These are phyloP conservation scores for Brassicogethes aeneus DNA, from an alignment of 2,888 invertebrate species.

Conservation along the genomic window DNA sequence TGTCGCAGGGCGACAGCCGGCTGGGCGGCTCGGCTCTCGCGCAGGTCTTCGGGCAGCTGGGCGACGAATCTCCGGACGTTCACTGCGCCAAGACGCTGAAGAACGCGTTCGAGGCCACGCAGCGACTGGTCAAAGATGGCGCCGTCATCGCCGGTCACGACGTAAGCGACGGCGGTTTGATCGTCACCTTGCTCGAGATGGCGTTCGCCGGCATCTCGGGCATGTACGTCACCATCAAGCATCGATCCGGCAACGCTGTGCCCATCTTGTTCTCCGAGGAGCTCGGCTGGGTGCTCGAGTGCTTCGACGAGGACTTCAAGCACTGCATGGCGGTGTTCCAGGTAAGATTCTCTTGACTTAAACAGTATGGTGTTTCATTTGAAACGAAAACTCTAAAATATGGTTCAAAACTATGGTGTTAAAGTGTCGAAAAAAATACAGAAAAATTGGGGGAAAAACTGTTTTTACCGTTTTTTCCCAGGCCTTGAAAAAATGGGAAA, in stretches of 20 bases:
- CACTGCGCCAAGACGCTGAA: constrained; percentile 58
- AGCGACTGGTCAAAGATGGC: constrained; percentile 66
- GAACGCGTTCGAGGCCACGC: constrained; percentile 74
- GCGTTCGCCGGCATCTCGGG: constrained; percentile 89
- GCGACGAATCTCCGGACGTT: constrained; percentile 67
- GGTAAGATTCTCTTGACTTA: too few relatives aligned
- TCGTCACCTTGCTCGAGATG: constrained; percentile 90
- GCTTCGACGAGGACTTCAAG: constrained; percentile 46
- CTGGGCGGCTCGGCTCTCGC: constrained; percentile 90
- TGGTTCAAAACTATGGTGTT: too few relatives aligned
- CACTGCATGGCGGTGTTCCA: constrained; percentile 55
- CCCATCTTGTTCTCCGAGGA: constrained; percentile 78
- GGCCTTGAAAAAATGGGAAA: too few relatives aligned
- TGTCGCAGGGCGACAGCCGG: constrained; percentile 63
- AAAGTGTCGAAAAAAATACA: too few relatives aligned
- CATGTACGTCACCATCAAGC: constrained; percentile 53
- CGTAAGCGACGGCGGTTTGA: constrained; percentile 91
- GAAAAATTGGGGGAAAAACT: too few relatives aligned
- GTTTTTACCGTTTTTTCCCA: too few relatives aligned
- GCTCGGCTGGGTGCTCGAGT: constrained; percentile 76
- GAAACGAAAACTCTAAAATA: too few relatives aligned
- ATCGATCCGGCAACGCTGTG: constrained; percentile 48
- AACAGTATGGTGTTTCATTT: too few relatives aligned
- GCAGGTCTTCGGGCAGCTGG: constrained; percentile 72
- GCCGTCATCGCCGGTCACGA: constrained; percentile 84